These are phyloP conservation scores for Cremastinae sp. DNA, from an alignment of 2,888 invertebrate genomes.

Conservation along the genomic window DNA sequence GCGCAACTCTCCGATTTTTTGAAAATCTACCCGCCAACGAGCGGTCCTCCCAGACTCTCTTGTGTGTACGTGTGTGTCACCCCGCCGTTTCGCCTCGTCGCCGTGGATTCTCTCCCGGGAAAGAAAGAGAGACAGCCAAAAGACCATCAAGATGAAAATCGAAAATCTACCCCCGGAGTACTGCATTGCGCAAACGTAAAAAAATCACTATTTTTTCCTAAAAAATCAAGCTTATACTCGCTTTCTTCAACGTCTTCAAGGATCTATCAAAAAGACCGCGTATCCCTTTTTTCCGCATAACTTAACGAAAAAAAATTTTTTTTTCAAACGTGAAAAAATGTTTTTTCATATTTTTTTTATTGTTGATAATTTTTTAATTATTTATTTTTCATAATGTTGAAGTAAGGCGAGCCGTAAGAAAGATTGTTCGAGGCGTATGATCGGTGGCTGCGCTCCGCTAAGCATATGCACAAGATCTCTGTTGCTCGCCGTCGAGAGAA, in stretches of 20 bases:
- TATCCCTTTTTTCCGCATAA: not conserved
- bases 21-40: constrained; percentile 78
- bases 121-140: constrained; percentile 31
- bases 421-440: constrained; percentile 3
- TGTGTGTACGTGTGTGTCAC: constrained; percentile 48
- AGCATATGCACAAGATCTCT: not conserved
- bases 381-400: not conserved
- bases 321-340: not conserved
- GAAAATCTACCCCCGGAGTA: constrained; percentile 38
- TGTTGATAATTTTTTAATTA: constrained; percentile 10
- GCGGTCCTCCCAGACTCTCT: constrained; percentile 67
- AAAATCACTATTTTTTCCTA: constrained; percentile 13
- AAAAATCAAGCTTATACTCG: constrained; percentile 1
- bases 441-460: not conserved
- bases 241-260: not conserved
- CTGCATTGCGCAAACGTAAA: constrained; percentile 58
- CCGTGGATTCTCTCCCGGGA: constrained; percentile 42
- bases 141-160: constrained; percentile 59
- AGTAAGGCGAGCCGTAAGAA: not conserved
- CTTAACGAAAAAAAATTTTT: not conserved
- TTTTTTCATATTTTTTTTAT: not conserved
- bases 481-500: constrained; percentile 19
- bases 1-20: constrained; percentile 77
- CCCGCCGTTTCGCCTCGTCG: constrained; percentile 58
- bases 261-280: not conserved